These are phyloP conservation scores for Mirounga angustirostris DNA, from an alignment of 2,113 vertebrate species.

Conservation along the genomic window DNA sequence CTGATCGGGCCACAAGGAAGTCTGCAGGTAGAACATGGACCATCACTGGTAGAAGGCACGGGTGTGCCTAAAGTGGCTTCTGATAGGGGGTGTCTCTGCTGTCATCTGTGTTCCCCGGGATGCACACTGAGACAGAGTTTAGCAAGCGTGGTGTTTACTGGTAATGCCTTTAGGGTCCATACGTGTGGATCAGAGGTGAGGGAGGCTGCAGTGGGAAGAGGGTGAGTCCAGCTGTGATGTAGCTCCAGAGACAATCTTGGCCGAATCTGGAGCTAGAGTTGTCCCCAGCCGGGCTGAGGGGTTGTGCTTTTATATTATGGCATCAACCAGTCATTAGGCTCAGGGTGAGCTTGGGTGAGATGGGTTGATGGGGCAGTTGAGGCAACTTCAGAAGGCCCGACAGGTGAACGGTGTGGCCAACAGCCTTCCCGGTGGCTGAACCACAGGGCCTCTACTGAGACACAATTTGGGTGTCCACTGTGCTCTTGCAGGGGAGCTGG, in stretches of 20 bases:
- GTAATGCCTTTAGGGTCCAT: neutral
- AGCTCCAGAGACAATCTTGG: neutral
- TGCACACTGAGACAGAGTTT: neutral
- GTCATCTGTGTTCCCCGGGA: neutral
- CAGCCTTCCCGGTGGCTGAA: neutral
- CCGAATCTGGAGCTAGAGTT: neutral
- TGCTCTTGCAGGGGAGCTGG: neutral
- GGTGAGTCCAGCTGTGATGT: neutral
- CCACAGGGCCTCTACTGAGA: neutral
- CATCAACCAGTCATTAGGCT: neutral
- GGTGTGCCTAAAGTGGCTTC: neutral
- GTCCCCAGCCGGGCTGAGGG: neutral
- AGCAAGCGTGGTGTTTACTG: neutral
- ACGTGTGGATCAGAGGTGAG: neutral
- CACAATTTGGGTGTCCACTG: neutral
- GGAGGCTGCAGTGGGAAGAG: neutral
- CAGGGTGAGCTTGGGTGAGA: too few relatives aligned
- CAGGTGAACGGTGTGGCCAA: neutral
- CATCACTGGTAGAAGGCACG: neutral
- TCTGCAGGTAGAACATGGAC: neutral
- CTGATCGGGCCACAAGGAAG: constrained; percentile 53
- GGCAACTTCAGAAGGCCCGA: neutral
- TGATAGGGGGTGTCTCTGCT: neutral
- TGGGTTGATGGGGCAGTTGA: neutral
- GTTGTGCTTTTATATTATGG: neutral